Evolutionary conservation across 1,140 invertebrate species (phyloP).

Genomic region (Archivesica marissinica): DNA sequence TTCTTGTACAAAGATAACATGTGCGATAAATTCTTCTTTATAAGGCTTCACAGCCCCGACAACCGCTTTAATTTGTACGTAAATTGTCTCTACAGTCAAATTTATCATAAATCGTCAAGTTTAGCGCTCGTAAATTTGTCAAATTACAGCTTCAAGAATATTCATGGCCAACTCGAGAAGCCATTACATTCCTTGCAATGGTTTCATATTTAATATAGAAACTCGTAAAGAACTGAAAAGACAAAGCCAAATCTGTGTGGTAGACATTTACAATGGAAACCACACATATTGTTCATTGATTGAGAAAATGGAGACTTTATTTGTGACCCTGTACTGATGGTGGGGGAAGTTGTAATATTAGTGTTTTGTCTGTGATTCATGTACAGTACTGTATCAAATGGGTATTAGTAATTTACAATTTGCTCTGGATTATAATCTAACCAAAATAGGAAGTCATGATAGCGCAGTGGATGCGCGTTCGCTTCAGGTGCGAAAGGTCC

Average conservation of each 20-base stretch:
- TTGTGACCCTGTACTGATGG: too few relatives aligned
- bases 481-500: too few relatives aligned
- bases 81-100: slow-evolving; percentile 46
- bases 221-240: slow-evolving; percentile 33
- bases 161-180: slow-evolving; percentile 45
- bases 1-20: neutral
- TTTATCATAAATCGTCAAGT: slow-evolving; percentile 48
- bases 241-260: slow-evolving; percentile 6
- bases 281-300: slow-evolving; percentile 1
- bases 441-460: too few relatives aligned
- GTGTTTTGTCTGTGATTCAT: too few relatives aligned
- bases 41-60: slow-evolving; percentile 17
- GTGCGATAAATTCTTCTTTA: slow-evolving; percentile 14
- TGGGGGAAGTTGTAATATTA: too few relatives aligned
- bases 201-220: slow-evolving; percentile 43
- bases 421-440: too few relatives aligned
- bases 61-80: slow-evolving; percentile 31
- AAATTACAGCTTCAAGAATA: slow-evolving; percentile 48
- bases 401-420: too few relatives aligned
- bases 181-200: slow-evolving; percentile 37
- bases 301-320: too few relatives aligned
- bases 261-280: slow-evolving; percentile 7
- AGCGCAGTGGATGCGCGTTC: too few relatives aligned
- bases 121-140: slow-evolving; percentile 51
- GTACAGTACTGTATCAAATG: too few relatives aligned